Percentiles rank a stretch among this genome's conserved stretches.
These are phyloP conservation scores for Artemia sinica DNA, from an alignment of 2,888 invertebrate species.

Conservation along the genomic window DNA sequence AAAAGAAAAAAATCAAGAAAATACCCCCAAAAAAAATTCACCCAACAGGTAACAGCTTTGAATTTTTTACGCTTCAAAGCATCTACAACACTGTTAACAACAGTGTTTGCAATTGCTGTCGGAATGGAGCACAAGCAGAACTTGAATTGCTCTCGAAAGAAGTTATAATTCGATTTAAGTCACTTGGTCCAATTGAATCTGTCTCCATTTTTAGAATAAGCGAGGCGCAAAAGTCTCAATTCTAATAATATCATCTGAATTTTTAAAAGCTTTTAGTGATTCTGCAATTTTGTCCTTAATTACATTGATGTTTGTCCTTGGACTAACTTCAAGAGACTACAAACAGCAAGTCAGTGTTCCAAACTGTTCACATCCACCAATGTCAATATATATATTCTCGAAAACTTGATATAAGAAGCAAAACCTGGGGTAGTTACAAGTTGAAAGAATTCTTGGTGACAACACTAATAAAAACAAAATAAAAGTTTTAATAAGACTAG, in stretches of 20 bases:
- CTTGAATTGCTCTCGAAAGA: neutral
- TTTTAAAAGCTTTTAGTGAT: neutral
- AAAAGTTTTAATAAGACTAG: no score
- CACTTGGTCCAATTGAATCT: neutral
- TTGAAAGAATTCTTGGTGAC: neutral
- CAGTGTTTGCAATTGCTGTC: neutral
- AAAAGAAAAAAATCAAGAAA: no score
- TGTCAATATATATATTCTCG: neutral
- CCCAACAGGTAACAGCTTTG: neutral
- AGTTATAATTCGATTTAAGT: neutral
- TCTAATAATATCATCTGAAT: slow-evolving; percentile 7
- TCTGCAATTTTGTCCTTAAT: neutral
- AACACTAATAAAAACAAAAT: neutral
- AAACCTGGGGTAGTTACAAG: slow-evolving; percentile 1
- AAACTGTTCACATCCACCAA: neutral
- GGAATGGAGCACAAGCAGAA: neutral
- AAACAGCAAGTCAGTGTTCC: neutral
- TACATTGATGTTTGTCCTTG: neutral
- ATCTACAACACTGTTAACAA: neutral
- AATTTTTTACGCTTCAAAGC: neutral
- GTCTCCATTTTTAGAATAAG: neutral
- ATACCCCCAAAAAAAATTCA: neutral
- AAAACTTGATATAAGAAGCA: neutral
- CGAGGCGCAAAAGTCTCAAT: neutral
- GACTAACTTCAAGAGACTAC: neutral